phyloP scores from a whole-genome alignment of 1,140 invertebrate species.

The Hesperophylax magnus region DNA sequence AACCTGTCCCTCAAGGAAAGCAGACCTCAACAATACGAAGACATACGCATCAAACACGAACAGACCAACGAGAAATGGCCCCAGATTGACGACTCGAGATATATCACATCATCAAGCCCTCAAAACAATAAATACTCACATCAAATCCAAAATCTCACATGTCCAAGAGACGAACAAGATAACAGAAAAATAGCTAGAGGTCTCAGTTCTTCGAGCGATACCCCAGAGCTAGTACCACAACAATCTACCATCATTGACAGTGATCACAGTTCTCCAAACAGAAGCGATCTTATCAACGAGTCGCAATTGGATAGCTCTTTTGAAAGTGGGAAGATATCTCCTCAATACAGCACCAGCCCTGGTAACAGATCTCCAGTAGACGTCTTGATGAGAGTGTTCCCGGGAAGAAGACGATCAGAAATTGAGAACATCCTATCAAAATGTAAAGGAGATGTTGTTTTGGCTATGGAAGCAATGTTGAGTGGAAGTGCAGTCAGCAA shows the following conservation, averaged over 20 bases:
- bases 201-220: constrained; percentile 50
- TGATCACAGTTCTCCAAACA: constrained; percentile 53
- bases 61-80: constrained; percentile 64
- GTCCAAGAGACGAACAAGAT: constrained; percentile 33
- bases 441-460: constrained; percentile 88
- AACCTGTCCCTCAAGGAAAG: constrained; percentile 68
- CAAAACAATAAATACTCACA: constrained; percentile 52
- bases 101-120: constrained; percentile 42
- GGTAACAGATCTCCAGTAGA: constrained; percentile 66
- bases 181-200: constrained; percentile 48
- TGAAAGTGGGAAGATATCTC: constrained; percentile 55
- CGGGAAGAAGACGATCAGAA: constrained; percentile 84
- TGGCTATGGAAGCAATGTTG: constrained; percentile 91
- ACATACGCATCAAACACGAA: constrained; percentile 62
- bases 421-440: constrained; percentile 86
- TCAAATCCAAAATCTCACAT: constrained; percentile 53
- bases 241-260: constrained; percentile 51
- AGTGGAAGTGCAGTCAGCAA: constrained; percentile 72
- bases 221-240: constrained; percentile 47
- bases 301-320: constrained; percentile 55
- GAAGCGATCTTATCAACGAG: constrained; percentile 55
- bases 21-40: constrained; percentile 60
- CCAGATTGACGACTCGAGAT: constrained; percentile 55
- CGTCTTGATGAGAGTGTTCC: constrained; percentile 80
- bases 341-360: constrained; percentile 54